Conservation (phyloP, 2,888 invertebrate species). For the Ernsta delagoae region DNA sequence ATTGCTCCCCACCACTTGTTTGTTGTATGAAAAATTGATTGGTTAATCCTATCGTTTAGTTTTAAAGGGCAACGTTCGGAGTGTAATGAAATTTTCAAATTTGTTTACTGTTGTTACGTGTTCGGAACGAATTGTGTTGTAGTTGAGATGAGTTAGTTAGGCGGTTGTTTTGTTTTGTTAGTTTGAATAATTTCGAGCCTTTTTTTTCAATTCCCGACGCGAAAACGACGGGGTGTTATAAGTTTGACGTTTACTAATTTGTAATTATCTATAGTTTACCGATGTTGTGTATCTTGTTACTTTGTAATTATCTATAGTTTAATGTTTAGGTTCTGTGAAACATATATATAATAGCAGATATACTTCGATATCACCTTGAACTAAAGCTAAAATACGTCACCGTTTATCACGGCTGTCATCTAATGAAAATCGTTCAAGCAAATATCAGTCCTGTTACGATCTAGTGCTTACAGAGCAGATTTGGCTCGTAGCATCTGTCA, state of each 20-base stretch:
- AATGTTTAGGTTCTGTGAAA: no score
- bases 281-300: no score
- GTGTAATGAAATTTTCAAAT: constrained; percentile 4
- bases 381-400: not conserved
- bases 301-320: no score
- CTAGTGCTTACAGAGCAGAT: constrained; percentile 6
- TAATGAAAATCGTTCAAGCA: not conserved
- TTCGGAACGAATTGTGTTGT: constrained; percentile 2
- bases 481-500: constrained; percentile 13
- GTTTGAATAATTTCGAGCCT: not conserved
- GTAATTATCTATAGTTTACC: no score
- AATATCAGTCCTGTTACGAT: constrained; percentile 1
- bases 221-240: no score
- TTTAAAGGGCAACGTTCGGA: not conserved
- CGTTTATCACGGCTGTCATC: not conserved
- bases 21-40: constrained; percentile 36
- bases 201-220: no score
- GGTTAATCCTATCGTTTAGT: constrained; percentile 26
- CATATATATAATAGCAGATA: no score
- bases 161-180: not conserved
- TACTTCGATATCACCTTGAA: not conserved
- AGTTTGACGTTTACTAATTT: no score
- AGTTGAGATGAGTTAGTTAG: not conserved
- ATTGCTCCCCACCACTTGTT: constrained; percentile 28
- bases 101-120: not conserved